phyloP scores from a whole-genome alignment of 2,797 vertebrate genomes.

The Crypturellus tataupa region DNA sequence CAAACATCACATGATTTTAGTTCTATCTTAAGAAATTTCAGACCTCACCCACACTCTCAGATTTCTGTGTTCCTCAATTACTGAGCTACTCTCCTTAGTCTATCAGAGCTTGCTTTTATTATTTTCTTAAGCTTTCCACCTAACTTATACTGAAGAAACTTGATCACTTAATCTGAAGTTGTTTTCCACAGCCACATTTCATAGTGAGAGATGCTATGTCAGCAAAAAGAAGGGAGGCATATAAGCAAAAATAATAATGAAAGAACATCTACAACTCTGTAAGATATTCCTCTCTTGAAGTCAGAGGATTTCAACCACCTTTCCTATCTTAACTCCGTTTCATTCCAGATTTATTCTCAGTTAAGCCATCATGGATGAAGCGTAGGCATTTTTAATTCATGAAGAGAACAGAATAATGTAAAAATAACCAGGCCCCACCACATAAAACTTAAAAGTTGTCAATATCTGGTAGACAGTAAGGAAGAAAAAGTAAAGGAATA shows the following conservation, averaged over 20 bases:
- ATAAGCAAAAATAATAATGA: not conserved
- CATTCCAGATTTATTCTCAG: not conserved
- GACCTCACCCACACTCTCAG: not conserved
- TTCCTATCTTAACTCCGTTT: not conserved
- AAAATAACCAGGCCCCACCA: not conserved
- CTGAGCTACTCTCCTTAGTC: not conserved
- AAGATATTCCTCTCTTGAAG: not conserved
- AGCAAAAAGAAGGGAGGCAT: not conserved
- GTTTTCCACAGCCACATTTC: not conserved
- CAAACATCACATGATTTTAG: not conserved
- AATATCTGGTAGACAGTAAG: not conserved
- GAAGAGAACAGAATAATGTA: not conserved
- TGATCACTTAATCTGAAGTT: not conserved
- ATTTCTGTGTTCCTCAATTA: not conserved
- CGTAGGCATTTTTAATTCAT: not conserved
- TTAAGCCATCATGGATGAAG: not conserved
- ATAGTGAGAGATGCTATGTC: not conserved
- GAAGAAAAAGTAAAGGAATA: not conserved
- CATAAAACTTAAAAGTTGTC: not conserved
- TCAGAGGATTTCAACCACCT: not conserved
- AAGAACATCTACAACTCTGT: not conserved
- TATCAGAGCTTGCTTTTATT: not conserved
- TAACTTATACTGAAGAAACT: not conserved
- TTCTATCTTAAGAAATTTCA: not conserved
- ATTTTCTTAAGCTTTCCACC: not conserved